A percentile compares a stretch with the other conserved stretches of the same genome.
Conservation (phyloP, 2,113 vertebrate species). For the Myanophis thanlyinensis region DNA sequence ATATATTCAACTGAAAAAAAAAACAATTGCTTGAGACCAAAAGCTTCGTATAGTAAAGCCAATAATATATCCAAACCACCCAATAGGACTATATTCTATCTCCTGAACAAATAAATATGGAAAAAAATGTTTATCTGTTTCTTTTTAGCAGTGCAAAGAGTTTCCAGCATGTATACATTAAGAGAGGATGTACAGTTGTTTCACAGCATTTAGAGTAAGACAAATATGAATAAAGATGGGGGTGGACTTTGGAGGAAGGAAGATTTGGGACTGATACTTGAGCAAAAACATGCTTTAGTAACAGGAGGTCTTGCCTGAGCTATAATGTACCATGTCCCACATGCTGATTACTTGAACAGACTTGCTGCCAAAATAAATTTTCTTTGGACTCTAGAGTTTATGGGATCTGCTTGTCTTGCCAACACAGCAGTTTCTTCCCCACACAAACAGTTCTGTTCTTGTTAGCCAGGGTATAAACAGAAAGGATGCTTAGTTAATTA, state of each 20-base stretch:
- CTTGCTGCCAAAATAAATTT: conserved; percentile 56
- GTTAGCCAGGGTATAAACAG: conserved; percentile 54
- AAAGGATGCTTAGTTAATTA: conserved; percentile 51
- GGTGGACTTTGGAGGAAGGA: background rate
- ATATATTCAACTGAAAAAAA: conserved; percentile 53
- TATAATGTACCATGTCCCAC: conserved; percentile 56
- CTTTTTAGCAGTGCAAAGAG: conserved; percentile 44
- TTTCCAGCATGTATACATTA: conserved; percentile 41
- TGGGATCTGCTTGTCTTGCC: conserved; percentile 58
- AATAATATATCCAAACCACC: conserved; percentile 55
- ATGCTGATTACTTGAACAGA: conserved; percentile 63
- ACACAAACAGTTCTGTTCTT: conserved; percentile 55
- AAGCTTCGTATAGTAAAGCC: conserved; percentile 37
- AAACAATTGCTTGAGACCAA: conserved; percentile 42
- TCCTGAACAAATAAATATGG: conserved; percentile 49
- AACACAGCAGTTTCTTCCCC: conserved; percentile 60
- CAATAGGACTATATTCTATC: conserved; percentile 45
- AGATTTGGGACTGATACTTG: conserved; percentile 28
- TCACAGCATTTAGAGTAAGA: conserved; percentile 11
- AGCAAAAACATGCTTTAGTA: conserved; percentile 58
- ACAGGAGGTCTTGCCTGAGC: conserved; percentile 43
- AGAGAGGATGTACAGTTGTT: conserved; percentile 36
- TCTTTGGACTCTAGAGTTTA: conserved; percentile 67
- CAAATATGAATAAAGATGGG: conserved; percentile 17
- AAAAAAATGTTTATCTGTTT: conserved; percentile 53